These are phyloP conservation scores for Ariopsis seemanni DNA, from an alignment of 2,113 vertebrate species.

Conservation along the genomic window DNA sequence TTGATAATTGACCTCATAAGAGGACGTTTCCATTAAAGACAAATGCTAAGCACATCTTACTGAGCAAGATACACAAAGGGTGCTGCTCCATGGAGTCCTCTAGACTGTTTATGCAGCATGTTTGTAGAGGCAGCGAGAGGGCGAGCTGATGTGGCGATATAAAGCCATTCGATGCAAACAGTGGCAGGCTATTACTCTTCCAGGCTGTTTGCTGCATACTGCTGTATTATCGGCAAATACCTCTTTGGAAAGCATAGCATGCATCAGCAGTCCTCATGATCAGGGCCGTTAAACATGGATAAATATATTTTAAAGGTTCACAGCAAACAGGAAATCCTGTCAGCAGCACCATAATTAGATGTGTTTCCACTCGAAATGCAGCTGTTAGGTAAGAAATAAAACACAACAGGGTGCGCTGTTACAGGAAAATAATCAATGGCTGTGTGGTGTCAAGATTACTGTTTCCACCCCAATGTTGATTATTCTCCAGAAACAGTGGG, in stretches of 20 bases:
- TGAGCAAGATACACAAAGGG: neutral
- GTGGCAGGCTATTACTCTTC: slow-evolving; percentile 20
- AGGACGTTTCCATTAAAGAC: neutral
- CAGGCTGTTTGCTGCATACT: slow-evolving; percentile 1
- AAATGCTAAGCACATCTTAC: neutral
- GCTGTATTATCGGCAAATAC: slow-evolving; percentile 23
- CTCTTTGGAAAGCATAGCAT: neutral
- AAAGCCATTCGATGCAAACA: slow-evolving; percentile 25
- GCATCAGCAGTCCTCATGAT: slow-evolving; percentile 10
- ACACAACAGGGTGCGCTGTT: neutral
- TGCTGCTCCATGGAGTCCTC: slow-evolving; percentile 13
- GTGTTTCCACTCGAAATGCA: slow-evolving; percentile 7
- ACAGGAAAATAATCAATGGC: neutral
- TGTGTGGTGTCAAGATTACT: neutral
- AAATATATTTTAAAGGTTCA: slow-evolving; percentile 21
- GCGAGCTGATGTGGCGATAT: slow-evolving; percentile 39
- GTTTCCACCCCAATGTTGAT: neutral
- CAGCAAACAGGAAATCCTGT: neutral
- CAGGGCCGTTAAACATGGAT: slow-evolving; percentile 18
- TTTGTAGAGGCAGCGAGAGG: slow-evolving; percentile 20
- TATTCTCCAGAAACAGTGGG: neutral
- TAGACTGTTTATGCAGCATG: slow-evolving; percentile 31
- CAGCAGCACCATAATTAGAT: slow-evolving; percentile 19
- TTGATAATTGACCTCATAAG: slow-evolving; percentile 13
- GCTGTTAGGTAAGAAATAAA: neutral